Base-by-base conservation (phyloP, 2,888 invertebrate genomes). In the Drosophila algonquin region DNA sequence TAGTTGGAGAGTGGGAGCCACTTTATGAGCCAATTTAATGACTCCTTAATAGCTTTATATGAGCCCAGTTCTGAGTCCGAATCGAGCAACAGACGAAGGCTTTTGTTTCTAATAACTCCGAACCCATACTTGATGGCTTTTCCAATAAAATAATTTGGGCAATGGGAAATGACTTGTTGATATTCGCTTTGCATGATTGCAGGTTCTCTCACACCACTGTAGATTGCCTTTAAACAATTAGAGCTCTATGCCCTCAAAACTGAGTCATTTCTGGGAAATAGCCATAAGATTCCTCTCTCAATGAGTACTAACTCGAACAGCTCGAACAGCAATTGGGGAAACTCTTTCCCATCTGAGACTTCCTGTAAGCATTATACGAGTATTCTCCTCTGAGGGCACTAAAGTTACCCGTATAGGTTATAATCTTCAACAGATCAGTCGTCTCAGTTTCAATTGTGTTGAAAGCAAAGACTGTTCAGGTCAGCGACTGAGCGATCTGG, bases 21-120 rank as follows among this genome's bases (percentile, higher is more conserved):
- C 59, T 53, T 79, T 60, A 53, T 60, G 61, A 32, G 32, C 46
- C 60, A 53, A 50, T 62, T 79, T 75, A 48, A 62, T 84, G 85
- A 53, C 45, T 63, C 18, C 74, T 79, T 79, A 79, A 87, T 84
- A 72, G 81, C 87, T 81, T 79, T 79, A 84, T 87, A 73, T 62
- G 63, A 35, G 48, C 27, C 7, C 9, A 9, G 35, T 58, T 69
- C 58, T 56, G 12, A 3, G 27, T 16, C 14, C 48, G 35, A 16
- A 21, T 7, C 12, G 40, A 14, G 57, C 44, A 24, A 40, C n/a
- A 40, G 7, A n/a, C 4, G 32, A 6, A 9, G 47, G n/a, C 48
- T 6, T 44, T 27, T 14, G n/a, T 16, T 50, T 51, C 21, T 45
- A 69, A 69, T 58, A 48, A 51, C 48, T 69, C 44, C n/a, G 45